A percentile compares a stretch with the other conserved stretches of the same genome.
These are phyloP conservation scores for Acanthopleura granulata DNA, from an alignment of 2,888 invertebrate species.

Conservation along the genomic window DNA sequence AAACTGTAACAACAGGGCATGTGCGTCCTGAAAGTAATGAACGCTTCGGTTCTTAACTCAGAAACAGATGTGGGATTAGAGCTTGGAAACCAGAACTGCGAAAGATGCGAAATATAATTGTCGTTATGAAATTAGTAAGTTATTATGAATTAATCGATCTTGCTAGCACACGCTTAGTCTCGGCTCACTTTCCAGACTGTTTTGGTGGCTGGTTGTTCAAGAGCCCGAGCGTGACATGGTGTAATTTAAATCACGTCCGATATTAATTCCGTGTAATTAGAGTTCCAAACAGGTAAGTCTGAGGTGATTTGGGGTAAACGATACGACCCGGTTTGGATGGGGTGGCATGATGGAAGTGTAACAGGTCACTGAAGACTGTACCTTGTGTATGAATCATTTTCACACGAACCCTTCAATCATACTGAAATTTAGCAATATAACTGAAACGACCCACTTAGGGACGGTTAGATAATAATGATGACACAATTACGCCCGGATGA, in stretches of 20 bases:
- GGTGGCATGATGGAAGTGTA: background rate
- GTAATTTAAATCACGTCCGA: background rate
- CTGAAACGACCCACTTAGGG: background rate
- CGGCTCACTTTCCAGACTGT: too few relatives aligned
- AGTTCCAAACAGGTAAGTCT: background rate
- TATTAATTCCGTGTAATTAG: background rate
- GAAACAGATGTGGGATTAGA: too few relatives aligned
- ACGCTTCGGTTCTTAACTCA: too few relatives aligned
- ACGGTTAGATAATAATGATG: background rate
- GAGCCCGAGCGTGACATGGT: background rate
- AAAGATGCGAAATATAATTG: too few relatives aligned
- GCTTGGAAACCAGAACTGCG: too few relatives aligned
- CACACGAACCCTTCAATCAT: constrained; percentile 8
- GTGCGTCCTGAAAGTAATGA: too few relatives aligned
- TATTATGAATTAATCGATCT: too few relatives aligned
- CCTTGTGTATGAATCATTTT: constrained; percentile 7
- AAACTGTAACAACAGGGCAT: too few relatives aligned
- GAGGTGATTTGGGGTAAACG: background rate
- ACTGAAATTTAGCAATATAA: background rate
- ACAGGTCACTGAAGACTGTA: background rate
- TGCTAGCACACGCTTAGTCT: too few relatives aligned
- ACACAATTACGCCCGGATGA: background rate
- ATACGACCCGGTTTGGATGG: background rate
- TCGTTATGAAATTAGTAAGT: too few relatives aligned
- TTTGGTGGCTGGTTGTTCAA: too few relatives aligned